These are phyloP conservation scores for Coenonympha glycerion DNA, from an alignment of 2,888 invertebrate genomes.

Conservation along the genomic window DNA sequence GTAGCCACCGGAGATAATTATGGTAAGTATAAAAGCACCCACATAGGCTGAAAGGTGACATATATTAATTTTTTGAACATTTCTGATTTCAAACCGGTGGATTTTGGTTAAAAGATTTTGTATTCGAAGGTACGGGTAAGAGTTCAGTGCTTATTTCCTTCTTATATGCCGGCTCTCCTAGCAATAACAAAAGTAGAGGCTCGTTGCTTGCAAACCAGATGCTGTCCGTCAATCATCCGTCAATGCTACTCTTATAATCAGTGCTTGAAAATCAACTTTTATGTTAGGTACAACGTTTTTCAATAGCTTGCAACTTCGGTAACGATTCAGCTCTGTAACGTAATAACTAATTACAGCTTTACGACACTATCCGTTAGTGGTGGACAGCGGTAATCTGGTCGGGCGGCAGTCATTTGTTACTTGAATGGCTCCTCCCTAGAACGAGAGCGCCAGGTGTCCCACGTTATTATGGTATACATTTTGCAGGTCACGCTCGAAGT, in stretches of 20 bases:
- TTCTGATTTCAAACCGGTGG: no score
- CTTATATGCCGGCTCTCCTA: no score
- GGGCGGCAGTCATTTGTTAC: slow-evolving; percentile 11
- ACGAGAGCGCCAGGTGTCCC: slow-evolving; percentile 1
- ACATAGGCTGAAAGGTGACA: no score
- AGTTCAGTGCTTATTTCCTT: background rate
- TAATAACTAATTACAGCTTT: slow-evolving; percentile 7
- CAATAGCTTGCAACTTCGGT: no score
- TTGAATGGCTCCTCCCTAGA: background rate
- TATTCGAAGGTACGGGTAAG: background rate
- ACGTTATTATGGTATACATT: background rate
- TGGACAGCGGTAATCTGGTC: slow-evolving; percentile 6
- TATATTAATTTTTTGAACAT: background rate
- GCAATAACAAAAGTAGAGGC: no score
- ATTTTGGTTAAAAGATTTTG: background rate
- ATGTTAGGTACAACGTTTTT: no score
- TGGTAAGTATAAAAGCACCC: no score
- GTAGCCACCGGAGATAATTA: no score
- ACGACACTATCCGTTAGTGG: slow-evolving; percentile 8
- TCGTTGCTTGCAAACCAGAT: no score
- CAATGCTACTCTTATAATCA: no score
- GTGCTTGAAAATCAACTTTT: no score
- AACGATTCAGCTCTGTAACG: background rate
- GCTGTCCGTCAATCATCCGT: no score
- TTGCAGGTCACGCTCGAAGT: background rate